Percentiles rank a stretch among this genome's conserved stretches.
These are phyloP conservation scores for Plutomurus gul DNA, from an alignment of 1,140 invertebrate species.

Conservation along the genomic window DNA sequence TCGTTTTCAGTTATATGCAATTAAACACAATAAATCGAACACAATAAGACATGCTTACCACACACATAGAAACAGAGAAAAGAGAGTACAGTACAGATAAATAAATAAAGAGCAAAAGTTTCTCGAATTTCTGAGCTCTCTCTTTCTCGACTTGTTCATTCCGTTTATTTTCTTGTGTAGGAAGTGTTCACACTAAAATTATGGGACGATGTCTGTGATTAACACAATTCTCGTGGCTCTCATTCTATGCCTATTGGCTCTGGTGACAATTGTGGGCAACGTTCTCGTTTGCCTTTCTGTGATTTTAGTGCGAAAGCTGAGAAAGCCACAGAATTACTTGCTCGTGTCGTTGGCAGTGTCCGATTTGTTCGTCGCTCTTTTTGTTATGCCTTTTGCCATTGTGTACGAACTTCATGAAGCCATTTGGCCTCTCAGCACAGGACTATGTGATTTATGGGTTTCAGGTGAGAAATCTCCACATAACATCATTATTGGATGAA, in stretches of 20 bases:
- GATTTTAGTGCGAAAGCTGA: conserved; percentile 80
- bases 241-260: conserved; percentile 70
- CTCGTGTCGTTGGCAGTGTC: conserved; percentile 86
- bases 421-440: conserved; percentile 37
- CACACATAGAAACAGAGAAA: too few relatives aligned
- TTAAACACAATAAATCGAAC: too few relatives aligned
- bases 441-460: conserved; percentile 50
- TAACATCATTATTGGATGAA: too few relatives aligned
- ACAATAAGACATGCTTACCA: too few relatives aligned
- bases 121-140: neutral
- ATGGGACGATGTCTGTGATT: neutral
- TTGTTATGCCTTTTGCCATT: conserved; percentile 70
- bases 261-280: conserved; percentile 84
- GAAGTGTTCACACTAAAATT: neutral
- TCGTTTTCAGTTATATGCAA: too few relatives aligned
- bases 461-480: conserved; percentile 46
- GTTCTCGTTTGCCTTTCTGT: conserved; percentile 83
- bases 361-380: conserved; percentile 73
- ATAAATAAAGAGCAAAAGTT: neutral
- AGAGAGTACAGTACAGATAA: too few relatives aligned
- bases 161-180: neutral
- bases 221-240: conserved; percentile 7
- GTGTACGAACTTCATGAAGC: conserved; percentile 44
- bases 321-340: conserved; percentile 70
- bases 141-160: too few relatives aligned